Conservation (phyloP, 1,140 invertebrate genomes). For the Drosophila sp. region DNA sequence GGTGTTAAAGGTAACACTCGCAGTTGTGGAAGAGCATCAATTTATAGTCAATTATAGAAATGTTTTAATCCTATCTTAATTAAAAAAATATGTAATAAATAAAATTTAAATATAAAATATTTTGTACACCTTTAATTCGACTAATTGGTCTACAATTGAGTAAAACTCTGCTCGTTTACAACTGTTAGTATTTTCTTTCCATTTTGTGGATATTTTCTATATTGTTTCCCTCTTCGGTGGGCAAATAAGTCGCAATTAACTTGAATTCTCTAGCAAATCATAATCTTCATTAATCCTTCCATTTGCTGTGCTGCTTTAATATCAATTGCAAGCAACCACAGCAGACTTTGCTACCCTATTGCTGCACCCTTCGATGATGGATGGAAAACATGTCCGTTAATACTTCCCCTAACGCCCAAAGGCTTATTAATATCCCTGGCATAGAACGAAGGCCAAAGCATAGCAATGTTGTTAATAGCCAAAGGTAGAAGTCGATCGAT, state of each 20-base stretch:
- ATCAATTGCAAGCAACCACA: constrained; percentile 68
- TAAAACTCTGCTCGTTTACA: too few relatives aligned
- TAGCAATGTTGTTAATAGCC: constrained; percentile 69
- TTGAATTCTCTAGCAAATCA: not conserved
- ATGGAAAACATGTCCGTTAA: constrained; percentile 67
- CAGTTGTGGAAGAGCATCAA: not conserved
- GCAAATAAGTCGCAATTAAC: not conserved
- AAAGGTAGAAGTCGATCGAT: constrained; percentile 31
- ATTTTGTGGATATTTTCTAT: too few relatives aligned
- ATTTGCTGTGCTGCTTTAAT: constrained; percentile 52
- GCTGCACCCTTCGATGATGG: constrained; percentile 14
- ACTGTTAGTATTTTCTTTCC: too few relatives aligned
- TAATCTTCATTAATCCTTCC: constrained; percentile 26
- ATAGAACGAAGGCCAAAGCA: constrained; percentile 4
- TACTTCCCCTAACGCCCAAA: constrained; percentile 72
- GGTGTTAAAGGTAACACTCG: not conserved
- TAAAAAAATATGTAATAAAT: too few relatives aligned
- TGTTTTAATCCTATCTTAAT: too few relatives aligned
- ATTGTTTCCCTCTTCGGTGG: too few relatives aligned
- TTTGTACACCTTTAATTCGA: too few relatives aligned
- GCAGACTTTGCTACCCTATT: not conserved
- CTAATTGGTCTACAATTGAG: too few relatives aligned
- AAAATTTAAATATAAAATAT: too few relatives aligned
- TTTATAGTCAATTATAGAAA: too few relatives aligned
- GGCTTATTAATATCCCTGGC: constrained; percentile 64